Percentiles rank a stretch among this genome's conserved stretches.
Evolutionary conservation across 2,888 invertebrate species (phyloP).

Genomic region (Corythucha ciliata): DNA sequence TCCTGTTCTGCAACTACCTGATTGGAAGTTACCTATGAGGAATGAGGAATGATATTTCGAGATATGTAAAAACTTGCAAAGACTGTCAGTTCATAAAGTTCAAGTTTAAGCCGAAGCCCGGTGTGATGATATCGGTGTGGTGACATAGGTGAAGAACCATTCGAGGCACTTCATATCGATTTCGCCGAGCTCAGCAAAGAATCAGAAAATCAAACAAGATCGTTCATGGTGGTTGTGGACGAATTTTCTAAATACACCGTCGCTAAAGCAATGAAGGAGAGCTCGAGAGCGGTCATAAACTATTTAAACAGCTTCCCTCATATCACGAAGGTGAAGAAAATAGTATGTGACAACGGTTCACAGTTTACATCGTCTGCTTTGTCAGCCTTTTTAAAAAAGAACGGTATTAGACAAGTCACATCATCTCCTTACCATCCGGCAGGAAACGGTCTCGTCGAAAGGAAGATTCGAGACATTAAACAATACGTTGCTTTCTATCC

Average conservation of each 20-base stretch:
- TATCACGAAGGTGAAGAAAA: too few species aligned
- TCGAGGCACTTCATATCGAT: conserved; percentile 6
- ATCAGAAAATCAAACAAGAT: background rate
- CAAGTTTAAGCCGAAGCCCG: conserved; percentile 5
- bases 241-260: conserved; percentile 4
- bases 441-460: too few species aligned
- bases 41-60: conserved; percentile 6
- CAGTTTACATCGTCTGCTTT: too few species aligned
- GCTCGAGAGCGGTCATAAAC: background rate
- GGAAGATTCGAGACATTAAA: too few species aligned
- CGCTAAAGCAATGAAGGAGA: conserved; percentile 8
- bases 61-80: background rate
- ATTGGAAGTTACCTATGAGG: conserved; percentile 2
- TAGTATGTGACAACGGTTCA: too few species aligned
- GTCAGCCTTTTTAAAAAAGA: too few species aligned
- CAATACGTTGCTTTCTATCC: too few species aligned
- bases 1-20: conserved; percentile 7
- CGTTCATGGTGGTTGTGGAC: conserved; percentile 3
- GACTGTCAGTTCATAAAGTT: background rate
- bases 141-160: background rate
- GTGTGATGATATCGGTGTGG: background rate
- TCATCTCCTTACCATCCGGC: too few species aligned
- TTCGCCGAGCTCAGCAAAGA: conserved; percentile 12
- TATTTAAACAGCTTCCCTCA: background rate
- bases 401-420: too few species aligned